Percentiles rank a stretch among this genome's conserved stretches.
Conservation (phyloP, 2,113 vertebrate species). For the Picathartes gymnocephalus region DNA sequence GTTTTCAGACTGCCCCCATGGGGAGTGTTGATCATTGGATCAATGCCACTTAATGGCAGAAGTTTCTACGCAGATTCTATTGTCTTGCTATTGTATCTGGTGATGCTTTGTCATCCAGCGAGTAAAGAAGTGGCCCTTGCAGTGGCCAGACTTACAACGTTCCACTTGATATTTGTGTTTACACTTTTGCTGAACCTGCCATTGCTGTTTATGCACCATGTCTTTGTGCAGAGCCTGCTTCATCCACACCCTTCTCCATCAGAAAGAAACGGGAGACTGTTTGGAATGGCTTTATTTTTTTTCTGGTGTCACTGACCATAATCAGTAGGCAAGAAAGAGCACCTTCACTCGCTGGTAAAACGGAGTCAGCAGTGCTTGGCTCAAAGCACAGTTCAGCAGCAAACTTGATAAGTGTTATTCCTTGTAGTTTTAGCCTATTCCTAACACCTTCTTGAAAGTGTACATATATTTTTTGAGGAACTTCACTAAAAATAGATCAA, state of each 20-base stretch:
- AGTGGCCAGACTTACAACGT: not conserved
- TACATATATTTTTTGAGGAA: not conserved
- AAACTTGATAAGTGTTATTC: not conserved
- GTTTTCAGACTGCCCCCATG: not conserved
- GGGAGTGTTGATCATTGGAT: not conserved
- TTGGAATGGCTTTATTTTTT: not conserved
- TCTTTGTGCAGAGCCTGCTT: not conserved
- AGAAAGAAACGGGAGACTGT: not conserved
- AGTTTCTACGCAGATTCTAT: not conserved
- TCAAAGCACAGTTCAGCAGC: not conserved
- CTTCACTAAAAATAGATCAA: conserved; percentile 2
- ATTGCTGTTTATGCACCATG: not conserved
- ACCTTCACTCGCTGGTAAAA: not conserved
- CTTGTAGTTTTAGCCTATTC: not conserved
- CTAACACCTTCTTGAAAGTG: not conserved
- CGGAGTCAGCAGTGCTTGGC: not conserved
- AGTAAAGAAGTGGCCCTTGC: not conserved
- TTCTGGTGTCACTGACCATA: not conserved
- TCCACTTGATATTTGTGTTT: not conserved
- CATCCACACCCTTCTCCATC: not conserved
- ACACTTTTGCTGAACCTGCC: not conserved
- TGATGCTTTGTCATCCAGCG: fast-evolving
- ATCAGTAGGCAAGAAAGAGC: not conserved
- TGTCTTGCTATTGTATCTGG: not conserved
- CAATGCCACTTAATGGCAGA: not conserved